These are phyloP conservation scores for Steinernema scapterisci DNA, from an alignment of 2,888 invertebrate genomes.

Conservation along the genomic window DNA sequence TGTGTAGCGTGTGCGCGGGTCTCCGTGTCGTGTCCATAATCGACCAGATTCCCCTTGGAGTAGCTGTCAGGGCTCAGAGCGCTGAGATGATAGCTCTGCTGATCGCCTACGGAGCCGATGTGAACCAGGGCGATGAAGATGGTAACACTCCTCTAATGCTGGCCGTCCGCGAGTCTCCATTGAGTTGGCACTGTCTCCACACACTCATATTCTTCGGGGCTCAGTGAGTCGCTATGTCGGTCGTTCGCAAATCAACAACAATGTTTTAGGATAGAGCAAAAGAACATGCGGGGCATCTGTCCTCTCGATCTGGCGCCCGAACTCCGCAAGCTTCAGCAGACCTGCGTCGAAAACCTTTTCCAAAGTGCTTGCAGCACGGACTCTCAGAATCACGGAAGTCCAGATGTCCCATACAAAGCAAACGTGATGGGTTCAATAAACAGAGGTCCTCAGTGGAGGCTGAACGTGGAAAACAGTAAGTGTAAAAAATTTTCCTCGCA, in stretches of 20 bases:
- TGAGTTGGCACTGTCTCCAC: constrained; percentile 70
- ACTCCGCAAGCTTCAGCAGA: constrained; percentile 71
- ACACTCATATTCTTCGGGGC: constrained; percentile 65
- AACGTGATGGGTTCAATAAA: constrained; percentile 20
- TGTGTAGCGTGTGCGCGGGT: constrained; percentile 71
- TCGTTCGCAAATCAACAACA: neutral
- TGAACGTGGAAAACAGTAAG: constrained; percentile 13
- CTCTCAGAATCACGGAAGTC: neutral
- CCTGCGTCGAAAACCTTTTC: constrained; percentile 66
- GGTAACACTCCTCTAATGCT: constrained; percentile 74
- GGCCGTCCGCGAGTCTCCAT: constrained; percentile 72
- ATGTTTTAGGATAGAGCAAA: constrained; percentile 62
- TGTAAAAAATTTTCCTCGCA: neutral
- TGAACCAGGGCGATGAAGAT: constrained; percentile 71
- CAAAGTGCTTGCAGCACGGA: constrained; percentile 42
- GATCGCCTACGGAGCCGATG: constrained; percentile 72
- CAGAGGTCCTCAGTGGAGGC: constrained; percentile 19
- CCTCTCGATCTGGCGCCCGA: constrained; percentile 72
- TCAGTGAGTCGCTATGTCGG: constrained; percentile 43
- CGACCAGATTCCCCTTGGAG: constrained; percentile 73
- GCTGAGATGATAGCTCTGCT: constrained; percentile 71
- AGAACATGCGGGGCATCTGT: constrained; percentile 71
- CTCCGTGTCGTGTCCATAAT: constrained; percentile 69
- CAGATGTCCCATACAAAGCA: constrained; percentile 11
- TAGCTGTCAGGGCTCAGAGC: constrained; percentile 72